These are phyloP conservation scores for Microcebus ravelobensis DNA, from an alignment of 2,113 vertebrate genomes.

Conservation along the genomic window DNA sequence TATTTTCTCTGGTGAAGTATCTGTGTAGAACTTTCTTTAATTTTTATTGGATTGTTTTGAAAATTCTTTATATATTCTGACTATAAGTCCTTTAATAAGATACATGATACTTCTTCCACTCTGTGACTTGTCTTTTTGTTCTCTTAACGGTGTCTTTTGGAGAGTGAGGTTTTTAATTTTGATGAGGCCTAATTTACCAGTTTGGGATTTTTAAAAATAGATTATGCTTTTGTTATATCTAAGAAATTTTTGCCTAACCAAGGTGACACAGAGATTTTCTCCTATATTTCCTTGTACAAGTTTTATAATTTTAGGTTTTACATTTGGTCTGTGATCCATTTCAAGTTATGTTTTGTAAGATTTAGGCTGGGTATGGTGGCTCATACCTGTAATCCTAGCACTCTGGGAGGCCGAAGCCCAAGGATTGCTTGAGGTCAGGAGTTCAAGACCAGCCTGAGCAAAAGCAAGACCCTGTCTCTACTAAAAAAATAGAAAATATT, in stretches of 20 bases:
- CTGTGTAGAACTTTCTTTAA: background rate
- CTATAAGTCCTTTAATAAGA: too few relatives aligned
- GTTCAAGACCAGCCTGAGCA: too few relatives aligned
- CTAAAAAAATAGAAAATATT: too few relatives aligned
- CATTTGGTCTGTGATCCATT: background rate
- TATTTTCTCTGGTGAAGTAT: background rate
- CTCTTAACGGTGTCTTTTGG: background rate
- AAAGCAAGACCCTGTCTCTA: too few relatives aligned
- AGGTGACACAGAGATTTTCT: background rate
- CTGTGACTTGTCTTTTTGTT: background rate
- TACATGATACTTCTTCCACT: too few relatives aligned
- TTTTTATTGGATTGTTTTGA: background rate
- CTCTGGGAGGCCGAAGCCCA: too few relatives aligned
- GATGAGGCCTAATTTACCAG: background rate
- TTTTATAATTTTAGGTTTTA: background rate
- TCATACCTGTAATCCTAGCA: too few relatives aligned
- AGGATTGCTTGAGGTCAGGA: too few relatives aligned
- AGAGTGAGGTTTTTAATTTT: background rate
- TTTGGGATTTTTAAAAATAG: background rate
- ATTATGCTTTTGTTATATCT: background rate
- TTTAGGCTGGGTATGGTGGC: too few relatives aligned
- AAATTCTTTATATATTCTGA: too few relatives aligned
- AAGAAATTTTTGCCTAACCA: background rate
- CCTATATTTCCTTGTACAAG: background rate
- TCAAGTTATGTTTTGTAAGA: background rate